Evolutionary conservation across 1,140 invertebrate genomes (phyloP), one percentile per base, ranked within the genome.

Genomic region (Drosophila triauraria): DNA sequence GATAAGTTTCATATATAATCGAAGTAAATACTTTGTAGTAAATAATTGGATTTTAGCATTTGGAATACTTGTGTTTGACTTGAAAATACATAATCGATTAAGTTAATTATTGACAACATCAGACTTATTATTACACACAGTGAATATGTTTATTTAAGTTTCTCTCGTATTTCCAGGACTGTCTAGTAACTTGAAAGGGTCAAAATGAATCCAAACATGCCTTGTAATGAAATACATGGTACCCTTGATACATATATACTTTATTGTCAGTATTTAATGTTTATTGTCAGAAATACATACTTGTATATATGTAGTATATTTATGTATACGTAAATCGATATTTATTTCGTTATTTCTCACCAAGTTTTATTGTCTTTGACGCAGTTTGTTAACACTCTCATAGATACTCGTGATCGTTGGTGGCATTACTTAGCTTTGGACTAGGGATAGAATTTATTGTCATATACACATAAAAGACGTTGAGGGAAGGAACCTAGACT

Each of bases 71-170:
- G 27, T 32, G 48, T 12, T 76, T 62, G 43, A 70, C 48, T 82
- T 40, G 63, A 65, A 82, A 82, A 68, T 83, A 59, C 82, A 79
- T 79, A 79, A 57, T 48, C 12, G 27, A 27, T 42, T 79, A 80
- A 78, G 64, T 75, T 83, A 75, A 69, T 75, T 90, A 91, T 91
- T 91, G 90, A 91, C 84, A 72, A 91, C 90, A 83, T 91, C 90
- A 91, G 90, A 88, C 90, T 91, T 91, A 86, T 84, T 88, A 91
- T 91, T 91, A 91, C 86, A 77, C 79, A 84, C 79, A 86, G 82
- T 83, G 75, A 82, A 80, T 80, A 79, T 86, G 74, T 85, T 77
- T 75, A 53, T 75, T 69, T 69, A 51, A 40, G 51, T 69, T 46
- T 23, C 42, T 67, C 75, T 40, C 13, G 32, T 47, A 50, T 53